Conservation (phyloP, 2,113 vertebrate genomes). For the Menura novaehollandiae region DNA sequence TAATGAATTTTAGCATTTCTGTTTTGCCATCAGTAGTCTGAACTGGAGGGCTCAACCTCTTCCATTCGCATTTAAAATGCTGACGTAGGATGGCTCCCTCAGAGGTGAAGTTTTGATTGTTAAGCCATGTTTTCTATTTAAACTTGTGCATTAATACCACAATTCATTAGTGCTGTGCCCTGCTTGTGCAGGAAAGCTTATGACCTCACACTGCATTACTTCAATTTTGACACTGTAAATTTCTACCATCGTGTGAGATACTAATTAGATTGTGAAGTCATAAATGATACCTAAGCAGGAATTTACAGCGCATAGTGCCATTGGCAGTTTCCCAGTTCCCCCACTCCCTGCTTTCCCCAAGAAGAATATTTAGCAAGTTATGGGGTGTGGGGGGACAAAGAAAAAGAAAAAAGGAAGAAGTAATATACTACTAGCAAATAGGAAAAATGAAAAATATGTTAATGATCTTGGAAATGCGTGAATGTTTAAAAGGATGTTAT, state of each 20-base stretch:
- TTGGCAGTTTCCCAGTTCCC: slow-evolving; percentile 47
- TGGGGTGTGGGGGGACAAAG: neutral
- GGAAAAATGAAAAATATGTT: slow-evolving; percentile 9
- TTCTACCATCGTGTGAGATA: slow-evolving; percentile 38
- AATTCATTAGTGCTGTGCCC: slow-evolving; percentile 37
- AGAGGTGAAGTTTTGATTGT: slow-evolving; percentile 40
- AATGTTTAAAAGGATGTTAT: slow-evolving; percentile 4
- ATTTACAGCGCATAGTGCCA: slow-evolving; percentile 12
- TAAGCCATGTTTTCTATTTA: slow-evolving; percentile 60
- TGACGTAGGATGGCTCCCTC: neutral
- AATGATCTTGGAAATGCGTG: neutral
- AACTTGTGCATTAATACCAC: slow-evolving; percentile 35
- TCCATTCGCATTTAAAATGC: neutral
- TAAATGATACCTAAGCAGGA: slow-evolving; percentile 66
- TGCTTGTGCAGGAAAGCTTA: slow-evolving; percentile 36
- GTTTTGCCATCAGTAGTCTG: neutral
- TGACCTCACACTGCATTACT: slow-evolving; percentile 65
- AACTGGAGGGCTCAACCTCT: slow-evolving; percentile 4
- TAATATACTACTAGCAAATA: neutral
- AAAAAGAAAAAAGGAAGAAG: neutral
- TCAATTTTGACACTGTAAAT: slow-evolving; percentile 71
- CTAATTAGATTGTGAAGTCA: slow-evolving; percentile 74
- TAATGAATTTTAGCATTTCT: neutral
- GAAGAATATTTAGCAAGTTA: slow-evolving; percentile 23
- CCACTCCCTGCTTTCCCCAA: neutral